These are phyloP conservation scores for Cygnus buccinator DNA, from an alignment of 2,113 vertebrate species.

Conservation along the genomic window DNA sequence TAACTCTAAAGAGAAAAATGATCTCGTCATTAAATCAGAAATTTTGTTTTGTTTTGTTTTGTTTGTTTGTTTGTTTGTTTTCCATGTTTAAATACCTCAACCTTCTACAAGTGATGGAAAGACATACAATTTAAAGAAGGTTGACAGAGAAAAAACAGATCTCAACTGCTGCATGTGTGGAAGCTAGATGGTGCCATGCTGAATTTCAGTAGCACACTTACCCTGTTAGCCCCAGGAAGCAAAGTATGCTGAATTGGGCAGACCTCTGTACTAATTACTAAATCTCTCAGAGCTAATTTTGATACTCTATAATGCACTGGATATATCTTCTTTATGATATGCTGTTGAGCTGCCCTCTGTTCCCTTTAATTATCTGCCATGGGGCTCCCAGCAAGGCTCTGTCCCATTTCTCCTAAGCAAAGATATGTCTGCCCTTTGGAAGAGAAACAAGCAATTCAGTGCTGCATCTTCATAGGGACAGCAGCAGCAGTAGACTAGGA, in stretches of 20 bases:
- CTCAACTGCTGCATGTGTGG: accelerated
- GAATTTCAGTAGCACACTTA: not conserved
- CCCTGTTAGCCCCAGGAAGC: not conserved
- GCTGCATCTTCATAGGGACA: not conserved
- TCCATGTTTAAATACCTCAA: not conserved
- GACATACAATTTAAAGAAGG: not conserved
- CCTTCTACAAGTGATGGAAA: not conserved
- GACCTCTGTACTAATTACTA: not conserved
- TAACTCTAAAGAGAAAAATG: not conserved
- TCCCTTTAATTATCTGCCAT: not conserved
- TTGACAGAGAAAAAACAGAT: accelerated
- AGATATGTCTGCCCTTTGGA: not conserved
- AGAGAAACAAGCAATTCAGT: not conserved
- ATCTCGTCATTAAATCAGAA: not conserved
- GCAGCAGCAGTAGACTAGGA: not conserved
- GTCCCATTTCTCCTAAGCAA: not conserved
- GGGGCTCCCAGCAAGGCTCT: not conserved
- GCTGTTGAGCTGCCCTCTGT: not conserved
- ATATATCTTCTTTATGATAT: accelerated
- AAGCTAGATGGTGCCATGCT: accelerated
- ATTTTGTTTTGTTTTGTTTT: not conserved
- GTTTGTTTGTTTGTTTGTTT: not conserved
- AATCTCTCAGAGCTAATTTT: not conserved
- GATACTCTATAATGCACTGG: not conserved
- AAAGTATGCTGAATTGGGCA: not conserved